phyloP scores from a whole-genome alignment of 2,797 vertebrate species.

The Silurus lanzhouensis region DNA sequence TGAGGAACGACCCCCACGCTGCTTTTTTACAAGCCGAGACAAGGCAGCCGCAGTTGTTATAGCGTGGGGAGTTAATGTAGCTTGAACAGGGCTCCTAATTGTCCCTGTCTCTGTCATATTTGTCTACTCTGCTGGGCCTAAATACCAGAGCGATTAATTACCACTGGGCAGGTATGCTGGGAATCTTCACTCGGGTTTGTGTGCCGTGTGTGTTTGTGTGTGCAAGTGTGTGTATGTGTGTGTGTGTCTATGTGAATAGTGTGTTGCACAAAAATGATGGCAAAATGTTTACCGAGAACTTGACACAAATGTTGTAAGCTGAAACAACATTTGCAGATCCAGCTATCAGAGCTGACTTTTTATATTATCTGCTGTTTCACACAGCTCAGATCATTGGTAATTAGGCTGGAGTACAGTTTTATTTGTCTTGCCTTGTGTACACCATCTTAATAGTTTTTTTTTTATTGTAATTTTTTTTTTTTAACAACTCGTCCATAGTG shows the following conservation, averaged over 20 bases:
- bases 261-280: conserved; percentile 9
- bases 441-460: not conserved
- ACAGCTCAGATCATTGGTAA: not conserved
- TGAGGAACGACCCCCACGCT: conserved; percentile 84
- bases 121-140: conserved; percentile 95
- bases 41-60: conserved; percentile 85
- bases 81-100: conserved; percentile 98
- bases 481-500: not conserved
- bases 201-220: not conserved
- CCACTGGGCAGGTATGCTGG: conserved; percentile 89
- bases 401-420: not conserved
- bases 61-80: conserved; percentile 97
- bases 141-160: conserved; percentile 99
- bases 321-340: conserved; percentile 11
- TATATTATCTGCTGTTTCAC: not conserved
- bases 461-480: not conserved
- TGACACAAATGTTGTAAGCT: not conserved
- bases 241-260: not conserved
- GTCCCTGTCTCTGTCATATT: conserved; percentile 99
- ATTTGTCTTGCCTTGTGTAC: not conserved
- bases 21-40: conserved; percentile 87
- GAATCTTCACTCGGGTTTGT: conserved; percentile 49
- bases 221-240: not conserved
- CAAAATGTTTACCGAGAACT: conserved; percentile 19
- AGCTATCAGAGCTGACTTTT: conserved; percentile 1